Base-by-base conservation (phyloP, 1,140 invertebrate species). In the Lepidurus apus region DNA sequence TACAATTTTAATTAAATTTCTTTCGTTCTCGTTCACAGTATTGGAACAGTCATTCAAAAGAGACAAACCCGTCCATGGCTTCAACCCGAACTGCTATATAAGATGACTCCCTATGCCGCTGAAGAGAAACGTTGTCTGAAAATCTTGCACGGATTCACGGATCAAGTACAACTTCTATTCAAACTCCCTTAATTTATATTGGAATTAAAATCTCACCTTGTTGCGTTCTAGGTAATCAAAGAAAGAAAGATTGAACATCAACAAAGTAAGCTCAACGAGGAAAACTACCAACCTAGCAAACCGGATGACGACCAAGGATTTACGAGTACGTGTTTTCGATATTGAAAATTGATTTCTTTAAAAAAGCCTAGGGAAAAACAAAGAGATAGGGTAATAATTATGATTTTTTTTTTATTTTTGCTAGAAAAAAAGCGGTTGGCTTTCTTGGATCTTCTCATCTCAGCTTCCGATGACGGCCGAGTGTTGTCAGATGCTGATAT, bases 371-470 rank as follows among this genome's bases (percentile, higher is more conserved):
- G 34, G 4, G 3, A 34, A 34, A 34, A 34, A 34, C 34, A 34
- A 34, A 3, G 34, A 34, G 3, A 34, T 34, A 34, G 34, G 26
- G 3, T 34, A 4, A 34, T 34, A 34, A 34, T 34, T 34, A 2
- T n/a, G 4, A 34, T 34, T 4, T 34, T n/a, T n/a, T n/a, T n/a
- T n/a, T n/a, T 34, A 4, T 34, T 34, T 34, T 34, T 34, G 34
- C 34, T 34, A 34, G 34, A 4, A 34, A 34, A 34, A 88, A 95
- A 95, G 83, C 90, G 94, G 81, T 88, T 96, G 79, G 96, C 97
- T 44, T 98, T 98, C 87, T 88, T 98, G 78, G 97, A 98, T 85
- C 87, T 97, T 74, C 86, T 98, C 81, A 89, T 98, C 26, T 92
- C 95, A 85, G 91, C 92, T 77, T 90, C 92, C 21, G 90, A 93